Base-by-base conservation (phyloP, 2,888 invertebrate species). In the Scaeva pyrastri region DNA sequence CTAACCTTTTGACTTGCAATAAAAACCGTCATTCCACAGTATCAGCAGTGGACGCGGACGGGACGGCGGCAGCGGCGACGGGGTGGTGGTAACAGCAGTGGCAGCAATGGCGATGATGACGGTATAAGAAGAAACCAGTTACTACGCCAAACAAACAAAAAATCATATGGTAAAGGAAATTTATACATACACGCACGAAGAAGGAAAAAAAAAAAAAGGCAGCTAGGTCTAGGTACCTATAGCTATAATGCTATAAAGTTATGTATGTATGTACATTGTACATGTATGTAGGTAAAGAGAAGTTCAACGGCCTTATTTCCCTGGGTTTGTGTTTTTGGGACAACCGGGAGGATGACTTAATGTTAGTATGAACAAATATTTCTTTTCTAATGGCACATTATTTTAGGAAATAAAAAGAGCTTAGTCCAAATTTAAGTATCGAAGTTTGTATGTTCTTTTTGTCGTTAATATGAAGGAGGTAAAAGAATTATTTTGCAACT, bases 251-350 rank as follows among this genome's bases (percentile, higher is more conserved):
- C 45, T 12, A 2, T 1, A 10, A 19, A 36, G 31, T n/a, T n/a
- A 64, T 16, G 6, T 23, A 64, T n/a, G 56, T 10, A 56, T 23
- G 52, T 16, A 58, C 58, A 19, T n/a, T n/a, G n/a, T n/a, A n/a
- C n/a, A n/a, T n/a, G n/a, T n/a, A 60, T 62, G 26, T 62, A 62
- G 62, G 39, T 62, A 62, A 41, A 43, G 26, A 64, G 8, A 60
- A 68, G 79, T 79, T 79, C 79, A 73, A 60, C 36, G 66, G 66
- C 73, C 79, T 72, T 56, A 52, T 52, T 19, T 60, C 23, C 14
- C 48, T 10, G 26, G 26, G 58, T 56, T 58, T 26, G 7, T n/a
- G 45, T 26, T 55, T 71, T 36, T 4, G 43, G 21, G 26, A 36
- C 26, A n/a, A 21, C n/a, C 64, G 71, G 62, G 62, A 19, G 16